Percentiles rank a stretch among this genome's conserved stretches.
phyloP scores from a whole-genome alignment of 2,797 vertebrate genomes.

The Myiothlypis coronata region DNA sequence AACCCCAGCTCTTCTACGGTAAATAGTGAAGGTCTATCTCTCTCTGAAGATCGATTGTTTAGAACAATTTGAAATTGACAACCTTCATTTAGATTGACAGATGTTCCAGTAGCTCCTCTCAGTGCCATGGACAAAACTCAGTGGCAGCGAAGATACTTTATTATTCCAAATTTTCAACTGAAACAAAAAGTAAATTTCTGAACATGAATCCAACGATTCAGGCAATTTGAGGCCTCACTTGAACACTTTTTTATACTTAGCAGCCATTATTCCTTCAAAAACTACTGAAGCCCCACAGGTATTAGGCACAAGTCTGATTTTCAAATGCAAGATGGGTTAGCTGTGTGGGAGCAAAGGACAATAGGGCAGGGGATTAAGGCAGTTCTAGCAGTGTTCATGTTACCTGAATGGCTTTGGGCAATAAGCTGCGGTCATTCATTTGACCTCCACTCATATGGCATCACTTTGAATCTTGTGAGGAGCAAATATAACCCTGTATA shows the following conservation, averaged over 20 bases:
- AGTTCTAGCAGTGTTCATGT: not conserved
- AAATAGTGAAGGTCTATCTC: not conserved
- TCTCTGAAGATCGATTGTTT: not conserved
- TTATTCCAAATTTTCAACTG: not conserved
- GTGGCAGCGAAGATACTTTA: not conserved
- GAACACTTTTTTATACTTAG: not conserved
- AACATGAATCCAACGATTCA: not conserved
- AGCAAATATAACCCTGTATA: not conserved
- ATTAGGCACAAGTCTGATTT: not conserved
- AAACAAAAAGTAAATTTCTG: not conserved
- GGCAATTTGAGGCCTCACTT: not conserved
- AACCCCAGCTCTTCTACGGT: not conserved
- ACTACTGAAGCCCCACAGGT: not conserved
- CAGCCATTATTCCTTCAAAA: not conserved
- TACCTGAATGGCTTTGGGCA: constrained; percentile 30
- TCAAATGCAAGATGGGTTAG: not conserved
- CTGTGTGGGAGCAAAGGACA: not conserved
- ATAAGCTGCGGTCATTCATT: not conserved
- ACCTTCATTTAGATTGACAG: not conserved
- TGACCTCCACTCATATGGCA: constrained; percentile 38
- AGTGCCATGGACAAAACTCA: not conserved
- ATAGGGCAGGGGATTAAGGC: not conserved
- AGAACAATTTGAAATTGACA: not conserved
- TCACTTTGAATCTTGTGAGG: constrained; percentile 32
- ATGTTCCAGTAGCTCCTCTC: not conserved